Conservation (phyloP, 2,888 invertebrate genomes). For the Zaprionus obscuricornis region DNA sequence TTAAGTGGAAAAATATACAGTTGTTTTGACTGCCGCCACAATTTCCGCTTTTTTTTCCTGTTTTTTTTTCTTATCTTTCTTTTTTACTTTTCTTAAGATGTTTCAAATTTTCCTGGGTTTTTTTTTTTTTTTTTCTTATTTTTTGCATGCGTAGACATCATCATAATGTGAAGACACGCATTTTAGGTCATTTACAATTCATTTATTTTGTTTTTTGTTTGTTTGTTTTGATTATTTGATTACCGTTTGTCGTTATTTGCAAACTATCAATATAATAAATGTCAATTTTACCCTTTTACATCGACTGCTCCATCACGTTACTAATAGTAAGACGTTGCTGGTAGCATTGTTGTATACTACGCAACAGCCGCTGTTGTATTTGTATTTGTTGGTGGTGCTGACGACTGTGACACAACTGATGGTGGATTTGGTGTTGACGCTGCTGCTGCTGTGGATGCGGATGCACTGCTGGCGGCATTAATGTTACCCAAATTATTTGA, state of each 20-base stretch:
- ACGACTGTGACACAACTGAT: slow-evolving; percentile 57
- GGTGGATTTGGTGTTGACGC: slow-evolving; percentile 46
- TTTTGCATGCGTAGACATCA: too few relatives aligned
- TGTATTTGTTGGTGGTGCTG: slow-evolving; percentile 68
- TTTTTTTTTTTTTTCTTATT: slow-evolving; percentile 1
- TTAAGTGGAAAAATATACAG: slow-evolving; percentile 74
- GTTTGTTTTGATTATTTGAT: slow-evolving; percentile 10
- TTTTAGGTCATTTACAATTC: too few relatives aligned
- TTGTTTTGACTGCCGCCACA: too few relatives aligned
- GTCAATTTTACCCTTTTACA: slow-evolving; percentile 20
- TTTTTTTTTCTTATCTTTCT: slow-evolving; percentile 4
- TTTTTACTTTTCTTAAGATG: neutral
- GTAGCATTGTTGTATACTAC: slow-evolving; percentile 82
- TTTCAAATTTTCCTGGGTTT: neutral
- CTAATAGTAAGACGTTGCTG: slow-evolving; percentile 70
- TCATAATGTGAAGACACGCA: slow-evolving; percentile 2
- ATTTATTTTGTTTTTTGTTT: slow-evolving; percentile 1
- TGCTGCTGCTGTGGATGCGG: slow-evolving; percentile 30
- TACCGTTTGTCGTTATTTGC: slow-evolving; percentile 31
- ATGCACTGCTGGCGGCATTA: slow-evolving; percentile 33
- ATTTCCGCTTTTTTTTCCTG: neutral
- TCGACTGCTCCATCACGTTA: slow-evolving; percentile 48
- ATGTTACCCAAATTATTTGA: slow-evolving; percentile 37
- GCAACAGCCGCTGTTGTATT: slow-evolving; percentile 83
- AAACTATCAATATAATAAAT: slow-evolving; percentile 20